Base-by-base conservation (phyloP, 2,113 vertebrate species). In the zebrafish (Danio rerio) region DNA sequence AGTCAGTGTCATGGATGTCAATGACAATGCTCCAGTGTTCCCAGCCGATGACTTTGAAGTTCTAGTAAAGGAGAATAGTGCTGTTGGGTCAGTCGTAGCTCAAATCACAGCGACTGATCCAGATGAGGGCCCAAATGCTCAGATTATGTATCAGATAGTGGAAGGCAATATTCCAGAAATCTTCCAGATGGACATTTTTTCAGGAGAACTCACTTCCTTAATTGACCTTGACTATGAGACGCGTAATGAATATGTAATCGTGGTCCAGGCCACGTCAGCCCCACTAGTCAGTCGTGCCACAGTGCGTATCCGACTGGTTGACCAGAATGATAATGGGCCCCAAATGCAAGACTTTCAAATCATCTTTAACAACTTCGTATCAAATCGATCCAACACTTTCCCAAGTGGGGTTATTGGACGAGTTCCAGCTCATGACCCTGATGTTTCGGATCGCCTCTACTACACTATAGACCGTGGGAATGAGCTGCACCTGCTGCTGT, bases 171-270 rank as follows among this genome's bases (percentile, higher is more conserved):
- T 99, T 84, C 98, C 98, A 0, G 98, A 99, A 91, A 96, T 99
- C 85, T 99, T 99, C 88, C 98, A 99, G 88, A 97, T 99, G 98
- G 98, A 99, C 89, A 99, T 99, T 80, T 99, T 99, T 90, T 99
- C 98, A 45, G 98, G 98, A 72, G 98, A 99, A 87, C 95, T 99
- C 84, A 99, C 98, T 0, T 97, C 98, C 9, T 94, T 99, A 59
- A 98, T 98, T 74, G 98, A 99, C 91, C 90, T 99, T 84, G 98
- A 99, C 90, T 99, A 99, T 9, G 98, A 99, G 89, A 89, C 91
- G 2, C 95, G 93, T 78, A 93, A 96, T 0, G 98, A 99, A 88
- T 99, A 97, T 0, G 93, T 98, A 50, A 99, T 99, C 18, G 98
- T 99, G 58, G 98, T 99, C 55, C 98, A 99, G 90, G 98, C 98